Evolutionary conservation across 2,797 vertebrate species (phyloP).

Genomic region (Rhadinocentrus ornatus): DNA sequence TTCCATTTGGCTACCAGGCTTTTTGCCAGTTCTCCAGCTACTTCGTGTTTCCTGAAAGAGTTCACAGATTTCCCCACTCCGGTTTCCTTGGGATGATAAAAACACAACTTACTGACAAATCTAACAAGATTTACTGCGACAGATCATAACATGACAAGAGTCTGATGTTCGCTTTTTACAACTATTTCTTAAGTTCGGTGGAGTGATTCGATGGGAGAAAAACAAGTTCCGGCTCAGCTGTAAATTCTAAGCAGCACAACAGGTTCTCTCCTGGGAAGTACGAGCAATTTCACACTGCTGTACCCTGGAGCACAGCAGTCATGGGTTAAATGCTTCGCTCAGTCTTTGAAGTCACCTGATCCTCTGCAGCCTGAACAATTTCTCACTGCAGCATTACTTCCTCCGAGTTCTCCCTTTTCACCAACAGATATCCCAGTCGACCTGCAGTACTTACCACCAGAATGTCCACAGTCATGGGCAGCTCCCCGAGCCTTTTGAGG

Average conservation of each 20-base stretch:
- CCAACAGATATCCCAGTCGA: too few species aligned
- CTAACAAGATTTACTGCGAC: neutral
- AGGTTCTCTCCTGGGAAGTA: neutral
- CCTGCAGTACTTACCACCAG: constrained; percentile 87
- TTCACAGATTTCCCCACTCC: constrained; percentile 98
- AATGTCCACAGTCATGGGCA: constrained; percentile 96
- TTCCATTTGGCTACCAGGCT: constrained; percentile 96
- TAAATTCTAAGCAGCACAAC: neutral
- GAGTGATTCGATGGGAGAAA: neutral
- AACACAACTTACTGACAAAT: neutral
- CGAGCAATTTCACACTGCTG: neutral
- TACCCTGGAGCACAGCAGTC: neutral
- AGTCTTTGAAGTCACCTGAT: neutral
- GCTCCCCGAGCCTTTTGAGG: constrained; percentile 90
- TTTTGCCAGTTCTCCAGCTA: constrained; percentile 90
- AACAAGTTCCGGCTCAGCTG: constrained; percentile 2
- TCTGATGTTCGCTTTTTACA: neutral
- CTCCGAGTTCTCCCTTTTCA: neutral
- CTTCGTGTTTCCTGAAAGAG: constrained; percentile 91
- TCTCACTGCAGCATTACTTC: neutral
- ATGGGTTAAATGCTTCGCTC: neutral
- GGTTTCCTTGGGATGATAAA: constrained; percentile 84
- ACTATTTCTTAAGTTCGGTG: neutral
- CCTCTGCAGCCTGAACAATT: neutral
- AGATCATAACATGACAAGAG: neutral